Evolutionary conservation across 2,888 invertebrate species (phyloP).

Genomic region (Microplitis manilae): DNA sequence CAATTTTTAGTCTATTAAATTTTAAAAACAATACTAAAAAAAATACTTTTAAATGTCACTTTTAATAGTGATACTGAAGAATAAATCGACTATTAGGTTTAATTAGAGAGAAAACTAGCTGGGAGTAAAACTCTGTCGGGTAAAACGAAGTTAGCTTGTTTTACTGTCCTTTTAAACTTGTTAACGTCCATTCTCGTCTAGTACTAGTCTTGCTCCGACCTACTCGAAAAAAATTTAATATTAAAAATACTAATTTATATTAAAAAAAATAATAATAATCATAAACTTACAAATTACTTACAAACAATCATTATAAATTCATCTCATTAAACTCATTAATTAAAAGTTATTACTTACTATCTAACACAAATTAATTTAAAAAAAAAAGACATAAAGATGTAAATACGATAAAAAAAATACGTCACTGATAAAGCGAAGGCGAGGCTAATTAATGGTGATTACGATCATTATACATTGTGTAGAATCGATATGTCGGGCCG

Average conservation of each 20-base stretch:
- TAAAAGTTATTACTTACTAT: no score
- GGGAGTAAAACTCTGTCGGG: conserved; percentile 5
- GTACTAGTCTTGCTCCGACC: not conserved
- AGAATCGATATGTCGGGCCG: not conserved
- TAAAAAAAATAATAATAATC: no score
- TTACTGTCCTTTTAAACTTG: conserved; percentile 11
- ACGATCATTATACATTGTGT: not conserved
- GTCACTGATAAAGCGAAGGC: not conserved
- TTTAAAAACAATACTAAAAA: not conserved
- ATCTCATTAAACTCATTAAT: no score
- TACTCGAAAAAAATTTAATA: not conserved
- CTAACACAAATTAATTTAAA: not conserved
- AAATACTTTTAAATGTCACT: not conserved
- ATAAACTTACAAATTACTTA: no score
- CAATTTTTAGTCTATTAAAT: not conserved
- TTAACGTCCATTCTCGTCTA: conserved; percentile 3
- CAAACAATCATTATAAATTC: no score
- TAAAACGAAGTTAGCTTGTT: conserved; percentile 5
- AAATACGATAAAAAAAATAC: not conserved
- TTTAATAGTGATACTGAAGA: not conserved
- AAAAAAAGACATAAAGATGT: not conserved
- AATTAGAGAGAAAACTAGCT: not conserved
- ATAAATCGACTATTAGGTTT: conserved; percentile 12
- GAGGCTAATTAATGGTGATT: conserved; percentile 4
- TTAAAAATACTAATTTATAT: not conserved